phyloP scores from a whole-genome alignment of 2,888 invertebrate species.

The Syrphus vitripennis region DNA sequence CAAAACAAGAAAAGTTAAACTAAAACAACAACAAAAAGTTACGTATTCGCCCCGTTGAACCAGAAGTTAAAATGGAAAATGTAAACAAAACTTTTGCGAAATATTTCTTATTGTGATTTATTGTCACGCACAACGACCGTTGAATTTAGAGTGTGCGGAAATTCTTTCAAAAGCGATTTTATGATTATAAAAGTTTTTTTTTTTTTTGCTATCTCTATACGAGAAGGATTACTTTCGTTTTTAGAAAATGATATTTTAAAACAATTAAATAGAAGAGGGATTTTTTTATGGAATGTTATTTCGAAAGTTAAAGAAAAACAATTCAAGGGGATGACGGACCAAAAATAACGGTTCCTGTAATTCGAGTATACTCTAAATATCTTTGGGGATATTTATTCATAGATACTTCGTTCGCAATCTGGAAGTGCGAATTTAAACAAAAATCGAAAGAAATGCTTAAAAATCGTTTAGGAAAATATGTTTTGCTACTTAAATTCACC shows the following conservation, averaged over 20 bases:
- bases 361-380: too few relatives aligned
- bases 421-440: too few relatives aligned
- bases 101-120: slow-evolving; percentile 21
- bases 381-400: too few relatives aligned
- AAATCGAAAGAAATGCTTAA: too few relatives aligned
- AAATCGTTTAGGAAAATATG: too few relatives aligned
- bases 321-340: background rate
- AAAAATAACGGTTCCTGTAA: background rate
- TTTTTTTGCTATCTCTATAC: background rate
- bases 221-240: background rate
- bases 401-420: too few relatives aligned
- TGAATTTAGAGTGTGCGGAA: background rate
- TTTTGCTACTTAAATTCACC: too few relatives aligned
- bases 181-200: background rate
- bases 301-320: background rate
- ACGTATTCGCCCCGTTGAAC: slow-evolving; percentile 26
- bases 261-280: background rate
- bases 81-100: background rate
- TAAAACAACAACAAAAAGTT: background rate
- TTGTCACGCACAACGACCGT: slow-evolving; percentile 17
- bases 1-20: background rate
- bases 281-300: background rate
- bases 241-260: background rate
- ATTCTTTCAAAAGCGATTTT: background rate
- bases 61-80: slow-evolving; percentile 1